Evolutionary conservation across 2,113 vertebrate species (phyloP), one percentile per base, ranked within the genome.

Genomic region (Motacilla alba): DNA sequence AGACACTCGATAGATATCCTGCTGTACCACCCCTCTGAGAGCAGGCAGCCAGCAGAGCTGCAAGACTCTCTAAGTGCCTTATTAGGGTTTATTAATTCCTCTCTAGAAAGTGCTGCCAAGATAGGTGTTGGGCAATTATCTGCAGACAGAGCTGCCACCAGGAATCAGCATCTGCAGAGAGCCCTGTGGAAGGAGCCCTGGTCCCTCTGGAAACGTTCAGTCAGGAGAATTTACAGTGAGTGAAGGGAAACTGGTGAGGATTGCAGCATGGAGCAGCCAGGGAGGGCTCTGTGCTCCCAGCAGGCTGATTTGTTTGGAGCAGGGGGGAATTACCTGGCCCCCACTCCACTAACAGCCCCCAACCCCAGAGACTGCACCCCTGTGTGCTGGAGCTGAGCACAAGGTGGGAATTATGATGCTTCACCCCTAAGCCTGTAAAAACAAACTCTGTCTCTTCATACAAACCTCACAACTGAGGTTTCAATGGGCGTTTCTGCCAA

Each of bases 21-120:
- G 17, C 74, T 11, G 30, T 0, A 2, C 35, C 35, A 35, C 35
- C 35, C 35, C 35, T 7, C 35, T 35, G 35, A 35, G 35, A 1
- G 31, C 79, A 62, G 66, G 41, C 90, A 74, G 50, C 23, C 6
- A 26, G 50, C 0, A 0, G 73, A 49, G 52, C 89, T 62, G 56
- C 50, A 7, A 4, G 16, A 4, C 62, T 72, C 72, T 24, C 33
- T 27, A 86, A 75, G 58, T 39, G 83, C 62, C 72, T 89, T 50
- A 88, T 68, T 88, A 86, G 92, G 72, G 21, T 91, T 78, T 82
- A 87, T 78, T 94, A 78, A 87, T 92, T 90, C 89, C 28, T 62
- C 56, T 46, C 76, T 72, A 76, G 83, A 55, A 86, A 50, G 69
- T 9, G 82, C 85, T 84, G 94, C 93, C 77, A 78, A 43, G 90